Conservation (phyloP, 2,113 vertebrate genomes). For the Brachionichthys hirsutus region DNA sequence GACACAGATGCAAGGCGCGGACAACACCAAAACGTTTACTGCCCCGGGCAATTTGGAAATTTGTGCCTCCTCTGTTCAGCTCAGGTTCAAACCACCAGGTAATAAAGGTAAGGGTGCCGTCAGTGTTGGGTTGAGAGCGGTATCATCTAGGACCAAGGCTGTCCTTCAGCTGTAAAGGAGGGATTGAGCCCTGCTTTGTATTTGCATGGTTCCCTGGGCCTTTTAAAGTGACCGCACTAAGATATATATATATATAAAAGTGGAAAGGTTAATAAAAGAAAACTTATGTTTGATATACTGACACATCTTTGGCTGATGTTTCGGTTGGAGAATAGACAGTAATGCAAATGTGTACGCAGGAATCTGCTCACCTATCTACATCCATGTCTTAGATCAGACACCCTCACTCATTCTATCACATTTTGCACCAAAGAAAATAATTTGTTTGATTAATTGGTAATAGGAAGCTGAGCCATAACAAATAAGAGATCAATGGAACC, state of each 20-base stretch:
- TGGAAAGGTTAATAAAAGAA: conserved; percentile 37
- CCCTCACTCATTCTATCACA: too few species aligned
- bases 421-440: neutral
- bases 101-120: conserved; percentile 29
- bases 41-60: conserved; percentile 43
- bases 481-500: conserved; percentile 20
- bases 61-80: conserved; percentile 25
- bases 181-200: conserved; percentile 47
- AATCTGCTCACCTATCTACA: neutral
- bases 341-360: conserved; percentile 3
- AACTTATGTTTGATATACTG: conserved; percentile 45
- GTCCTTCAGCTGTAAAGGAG: conserved; percentile 43
- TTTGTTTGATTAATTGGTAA: conserved; percentile 1
- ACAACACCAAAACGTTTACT: conserved; percentile 49
- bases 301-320: conserved; percentile 33
- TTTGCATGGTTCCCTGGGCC: conserved; percentile 28
- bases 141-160: conserved; percentile 31
- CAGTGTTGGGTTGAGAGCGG: conserved; percentile 26
- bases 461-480: neutral
- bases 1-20: conserved; percentile 10
- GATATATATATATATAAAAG: conserved; percentile 48
- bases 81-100: conserved; percentile 33
- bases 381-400: neutral
- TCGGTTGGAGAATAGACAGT: conserved; percentile 4
- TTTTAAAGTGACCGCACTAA: conserved; percentile 41